Evolutionary conservation across 2,797 vertebrate genomes (phyloP).

Genomic region (Lates japonicus): DNA sequence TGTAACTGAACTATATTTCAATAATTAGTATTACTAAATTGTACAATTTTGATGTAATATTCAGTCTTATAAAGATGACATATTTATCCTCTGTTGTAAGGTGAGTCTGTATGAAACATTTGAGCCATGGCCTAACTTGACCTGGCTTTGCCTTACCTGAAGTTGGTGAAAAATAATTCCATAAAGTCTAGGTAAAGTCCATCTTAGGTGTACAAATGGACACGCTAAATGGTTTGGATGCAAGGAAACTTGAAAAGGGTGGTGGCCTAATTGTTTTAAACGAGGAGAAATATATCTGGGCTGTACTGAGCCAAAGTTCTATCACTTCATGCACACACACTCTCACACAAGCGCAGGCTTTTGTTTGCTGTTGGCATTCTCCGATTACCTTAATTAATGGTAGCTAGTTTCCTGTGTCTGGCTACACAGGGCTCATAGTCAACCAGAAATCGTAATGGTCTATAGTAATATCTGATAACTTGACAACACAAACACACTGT

Average conservation of each 20-base stretch:
- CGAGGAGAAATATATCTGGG: neutral
- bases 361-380: slow-evolving; percentile 38
- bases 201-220: neutral
- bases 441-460: slow-evolving; percentile 36
- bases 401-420: slow-evolving; percentile 48
- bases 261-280: slow-evolving; percentile 17
- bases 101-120: neutral
- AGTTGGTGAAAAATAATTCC: neutral
- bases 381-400: slow-evolving; percentile 61
- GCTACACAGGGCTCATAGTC: slow-evolving; percentile 24
- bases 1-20: neutral
- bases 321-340: slow-evolving; percentile 11
- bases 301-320: slow-evolving; percentile 13
- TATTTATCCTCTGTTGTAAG: neutral
- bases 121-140: neutral
- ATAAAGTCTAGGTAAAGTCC: neutral
- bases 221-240: slow-evolving; percentile 5
- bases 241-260: slow-evolving; percentile 10
- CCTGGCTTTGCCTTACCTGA: neutral
- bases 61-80: neutral
- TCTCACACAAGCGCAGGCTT: neutral
- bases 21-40: neutral
- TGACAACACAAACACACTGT: neutral
- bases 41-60: neutral
- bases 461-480: slow-evolving; percentile 38